phyloP scores from a whole-genome alignment of 2,113 vertebrate genomes.

The Cebidichthys violaceus region DNA sequence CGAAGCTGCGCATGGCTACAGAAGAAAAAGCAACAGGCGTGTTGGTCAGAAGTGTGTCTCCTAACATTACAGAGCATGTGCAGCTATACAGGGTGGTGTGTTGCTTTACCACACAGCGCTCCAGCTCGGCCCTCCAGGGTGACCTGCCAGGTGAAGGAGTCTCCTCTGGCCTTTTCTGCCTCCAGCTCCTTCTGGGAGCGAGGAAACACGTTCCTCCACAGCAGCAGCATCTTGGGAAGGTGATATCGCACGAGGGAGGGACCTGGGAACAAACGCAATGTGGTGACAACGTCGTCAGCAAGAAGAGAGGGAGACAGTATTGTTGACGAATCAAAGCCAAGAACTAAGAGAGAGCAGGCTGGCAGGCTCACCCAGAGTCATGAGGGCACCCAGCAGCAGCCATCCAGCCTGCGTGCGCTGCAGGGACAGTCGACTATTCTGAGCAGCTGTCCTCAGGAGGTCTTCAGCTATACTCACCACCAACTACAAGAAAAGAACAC shows the following conservation, averaged over 20 bases:
- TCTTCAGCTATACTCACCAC: constrained; percentile 99
- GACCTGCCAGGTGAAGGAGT: constrained; percentile 98
- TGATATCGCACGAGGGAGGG: constrained; percentile 97
- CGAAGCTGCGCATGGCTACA: constrained; percentile 98
- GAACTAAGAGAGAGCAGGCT: neutral
- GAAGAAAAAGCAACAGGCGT: neutral
- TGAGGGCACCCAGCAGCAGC: constrained; percentile 97
- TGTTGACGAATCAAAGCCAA: neutral
- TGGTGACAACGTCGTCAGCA: neutral
- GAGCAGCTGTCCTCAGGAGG: constrained; percentile 93
- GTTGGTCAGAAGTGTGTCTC: neutral
- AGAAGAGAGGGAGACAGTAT: neutral
- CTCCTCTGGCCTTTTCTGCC: constrained; percentile 96
- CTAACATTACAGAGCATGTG: neutral
- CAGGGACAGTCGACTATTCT: constrained; percentile 96
- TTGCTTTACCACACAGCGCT: constrained; percentile 93
- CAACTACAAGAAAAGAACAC: constrained; percentile 84
- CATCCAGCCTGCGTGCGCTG: constrained; percentile 98
- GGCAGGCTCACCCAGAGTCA: constrained; percentile 91
- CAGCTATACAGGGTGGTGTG: neutral
- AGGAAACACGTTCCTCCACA: constrained; percentile 98
- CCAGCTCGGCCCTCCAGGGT: constrained; percentile 97
- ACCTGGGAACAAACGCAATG: constrained; percentile 78
- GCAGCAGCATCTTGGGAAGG: constrained; percentile 96
- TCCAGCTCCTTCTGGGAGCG: constrained; percentile 98